A percentile compares a stretch with the other conserved stretches of the same genome.
phyloP scores from a whole-genome alignment of 1,140 invertebrate species.

The Tetragonula clypearis region DNA sequence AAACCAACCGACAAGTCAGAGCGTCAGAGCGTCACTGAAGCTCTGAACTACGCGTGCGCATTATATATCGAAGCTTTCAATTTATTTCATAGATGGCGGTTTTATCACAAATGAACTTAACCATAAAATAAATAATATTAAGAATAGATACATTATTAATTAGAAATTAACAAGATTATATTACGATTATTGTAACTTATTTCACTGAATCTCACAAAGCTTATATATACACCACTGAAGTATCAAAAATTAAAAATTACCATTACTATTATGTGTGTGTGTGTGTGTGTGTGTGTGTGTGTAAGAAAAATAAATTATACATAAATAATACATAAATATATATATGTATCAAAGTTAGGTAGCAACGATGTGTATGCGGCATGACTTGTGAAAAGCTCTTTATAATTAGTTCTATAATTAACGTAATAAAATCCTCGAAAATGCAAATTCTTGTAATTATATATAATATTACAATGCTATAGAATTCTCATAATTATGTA shows the following conservation, averaged over 20 bases:
- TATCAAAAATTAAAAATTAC: background rate
- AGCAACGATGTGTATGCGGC: no score
- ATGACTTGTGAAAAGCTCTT: no score
- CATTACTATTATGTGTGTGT: background rate
- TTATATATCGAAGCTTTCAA: background rate
- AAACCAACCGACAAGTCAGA: constrained; percentile 65
- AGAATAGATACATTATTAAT: background rate
- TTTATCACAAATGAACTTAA: background rate
- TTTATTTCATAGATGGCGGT: constrained; percentile 18
- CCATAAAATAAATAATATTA: constrained; percentile 10
- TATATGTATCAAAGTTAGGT: background rate
- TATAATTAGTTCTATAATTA: no score
- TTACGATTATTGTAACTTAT: background rate
- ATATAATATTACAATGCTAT: no score
- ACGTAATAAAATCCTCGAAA: no score
- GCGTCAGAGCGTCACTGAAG: constrained; percentile 67
- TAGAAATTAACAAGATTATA: background rate
- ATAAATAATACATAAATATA: background rate
- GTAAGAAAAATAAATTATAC: no score
- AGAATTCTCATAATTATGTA: no score
- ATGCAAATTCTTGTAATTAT: no score
- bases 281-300: no score
- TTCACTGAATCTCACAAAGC: fast-evolving
- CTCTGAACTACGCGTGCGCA: constrained; percentile 55
- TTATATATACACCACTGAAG: no score